These are phyloP conservation scores for Labeo rohita DNA, from an alignment of 2,113 vertebrate species.

Conservation along the genomic window DNA sequence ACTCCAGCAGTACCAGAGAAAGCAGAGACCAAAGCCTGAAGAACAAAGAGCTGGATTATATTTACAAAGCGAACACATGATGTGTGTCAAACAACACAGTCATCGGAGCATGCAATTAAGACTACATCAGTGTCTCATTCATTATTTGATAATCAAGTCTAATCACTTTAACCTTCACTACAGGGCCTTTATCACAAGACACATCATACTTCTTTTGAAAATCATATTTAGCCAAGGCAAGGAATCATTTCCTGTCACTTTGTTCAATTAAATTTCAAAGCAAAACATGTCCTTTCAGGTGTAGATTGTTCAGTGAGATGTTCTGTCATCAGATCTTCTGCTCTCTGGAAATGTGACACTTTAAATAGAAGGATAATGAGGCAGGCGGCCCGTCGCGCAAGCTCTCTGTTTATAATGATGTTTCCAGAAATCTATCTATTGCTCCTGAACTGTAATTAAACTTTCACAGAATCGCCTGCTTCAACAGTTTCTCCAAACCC, in stretches of 20 bases:
- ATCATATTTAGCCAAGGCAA: constrained; percentile 58
- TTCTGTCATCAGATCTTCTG: constrained; percentile 58
- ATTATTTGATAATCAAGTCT: constrained; percentile 69
- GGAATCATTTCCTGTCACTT: constrained; percentile 60
- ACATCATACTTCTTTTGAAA: constrained; percentile 63
- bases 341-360: constrained; percentile 55
- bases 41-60: constrained; percentile 45
- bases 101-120: constrained; percentile 58
- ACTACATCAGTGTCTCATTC: constrained; percentile 61
- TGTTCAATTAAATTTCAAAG: constrained; percentile 61
- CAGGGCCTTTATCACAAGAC: constrained; percentile 58
- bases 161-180: constrained; percentile 69
- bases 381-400: constrained; percentile 50
- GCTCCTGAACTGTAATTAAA: constrained; percentile 64
- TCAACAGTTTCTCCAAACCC: constrained; percentile 62
- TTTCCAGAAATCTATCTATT: constrained; percentile 63
- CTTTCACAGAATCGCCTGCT: constrained; percentile 58
- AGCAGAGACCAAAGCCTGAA: constrained; percentile 21
- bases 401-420: constrained; percentile 65
- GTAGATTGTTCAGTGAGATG: constrained; percentile 57
- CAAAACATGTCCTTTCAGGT: constrained; percentile 65
- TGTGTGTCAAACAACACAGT: constrained; percentile 58
- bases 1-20: constrained; percentile 55
- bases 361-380: constrained; percentile 65
- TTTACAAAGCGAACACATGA: constrained; percentile 42